Percentiles rank a stretch among this genome's conserved stretches.
phyloP scores from a whole-genome alignment of 2,113 vertebrate species.

The Limanda limanda region DNA sequence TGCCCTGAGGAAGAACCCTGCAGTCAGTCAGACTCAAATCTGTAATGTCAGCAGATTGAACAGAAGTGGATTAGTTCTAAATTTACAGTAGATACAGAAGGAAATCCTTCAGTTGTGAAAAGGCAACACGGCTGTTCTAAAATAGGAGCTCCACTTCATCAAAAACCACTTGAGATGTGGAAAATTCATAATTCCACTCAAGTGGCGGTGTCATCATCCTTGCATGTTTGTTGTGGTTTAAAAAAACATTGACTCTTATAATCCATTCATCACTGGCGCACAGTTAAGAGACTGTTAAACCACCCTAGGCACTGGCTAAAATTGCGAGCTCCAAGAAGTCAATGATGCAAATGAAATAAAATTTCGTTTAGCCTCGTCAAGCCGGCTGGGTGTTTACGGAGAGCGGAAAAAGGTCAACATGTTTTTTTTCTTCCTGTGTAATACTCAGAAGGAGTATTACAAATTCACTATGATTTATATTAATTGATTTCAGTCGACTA shows the following conservation, averaged over 20 bases:
- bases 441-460: conserved; percentile 13
- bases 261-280: conserved; percentile 20
- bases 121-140: conserved; percentile 41
- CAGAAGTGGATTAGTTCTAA: conserved; percentile 15
- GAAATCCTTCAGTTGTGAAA: conserved; percentile 1
- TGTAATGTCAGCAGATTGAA: conserved; percentile 28
- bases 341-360: conserved; percentile 57
- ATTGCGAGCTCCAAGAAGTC: conserved; percentile 27
- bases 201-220: background rate
- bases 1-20: conserved; percentile 32
- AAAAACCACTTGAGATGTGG: conserved; percentile 7
- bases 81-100: conserved; percentile 8
- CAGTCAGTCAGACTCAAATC: conserved; percentile 36
- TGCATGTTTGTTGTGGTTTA: conserved; percentile 24
- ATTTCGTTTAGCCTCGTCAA: conserved; percentile 59
- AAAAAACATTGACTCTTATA: conserved; percentile 1
- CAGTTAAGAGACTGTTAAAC: conserved; percentile 39
- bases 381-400: conserved; percentile 51
- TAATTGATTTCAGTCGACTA: conserved; percentile 65
- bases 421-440: conserved; percentile 34
- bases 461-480: conserved; percentile 38
- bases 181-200: conserved; percentile 1
- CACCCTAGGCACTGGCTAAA: conserved; percentile 32
- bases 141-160: conserved; percentile 6
- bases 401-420: conserved; percentile 53